Base-by-base conservation (phyloP, 1,140 invertebrate genomes). In the Scaptomyza graminum region DNA sequence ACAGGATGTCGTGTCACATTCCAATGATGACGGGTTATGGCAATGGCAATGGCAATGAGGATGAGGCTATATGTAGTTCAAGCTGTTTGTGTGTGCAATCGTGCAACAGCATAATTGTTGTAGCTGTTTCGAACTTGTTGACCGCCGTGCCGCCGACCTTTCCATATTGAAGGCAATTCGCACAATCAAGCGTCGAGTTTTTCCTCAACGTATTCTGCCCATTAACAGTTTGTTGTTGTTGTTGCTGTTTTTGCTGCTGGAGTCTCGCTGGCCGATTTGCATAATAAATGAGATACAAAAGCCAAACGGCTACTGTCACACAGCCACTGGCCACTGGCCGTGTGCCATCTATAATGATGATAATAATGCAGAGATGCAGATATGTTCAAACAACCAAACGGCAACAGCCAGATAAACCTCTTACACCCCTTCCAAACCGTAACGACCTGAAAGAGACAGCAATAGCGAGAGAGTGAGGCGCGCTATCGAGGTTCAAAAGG, bases 241-340 rank as follows among this genome's bases (percentile, higher is more conserved):
- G 31, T 9, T 34, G 31, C 3, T 34, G 31, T 9, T 34, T 5
- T 7, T 31, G 28, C 34, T 37, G 39, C 8, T 54, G 62, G 43
- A 44, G 71, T 43, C 62, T 56, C 63, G 67, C 52, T 75, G 4
- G 5, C 57, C 63, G 82, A 85, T 81, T 85, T 85, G 82, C 82
- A 85, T 85, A 85, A 85, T 85, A 85, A 85, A 85, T 85, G 82
- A 85, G 82, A 85, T 79, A 75, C 82, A 85, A 87, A 84, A 85
- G 78, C 74, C 70, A 81, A 81, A 71, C 82, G 82, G 81, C 77
- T 85, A 75, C 82, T 87, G 82, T 85, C 82, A 78, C 70, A 87
- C 72, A 76, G 82, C 70, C 75, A 75, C 54, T 71, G 64, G 82
- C 70, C 75, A 75, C 54, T 71, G 64, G 64, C 64, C 74, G 76